Percentiles rank a stretch among this genome's conserved stretches.
Conservation (phyloP, 2,113 vertebrate genomes). For the Myrmecophaga tridactyla region DNA sequence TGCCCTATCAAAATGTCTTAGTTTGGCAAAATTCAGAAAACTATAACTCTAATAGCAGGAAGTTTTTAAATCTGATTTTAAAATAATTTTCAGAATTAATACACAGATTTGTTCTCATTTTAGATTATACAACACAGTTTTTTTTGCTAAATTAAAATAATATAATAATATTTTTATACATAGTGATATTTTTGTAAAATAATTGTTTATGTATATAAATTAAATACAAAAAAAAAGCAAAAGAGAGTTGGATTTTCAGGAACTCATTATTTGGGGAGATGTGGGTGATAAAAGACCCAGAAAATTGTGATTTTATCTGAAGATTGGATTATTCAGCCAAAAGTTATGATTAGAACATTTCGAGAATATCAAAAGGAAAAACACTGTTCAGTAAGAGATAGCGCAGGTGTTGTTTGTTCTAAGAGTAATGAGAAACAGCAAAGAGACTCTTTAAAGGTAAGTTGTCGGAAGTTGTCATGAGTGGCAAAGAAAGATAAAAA, state of each 20-base stretch:
- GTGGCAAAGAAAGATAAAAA: neutral
- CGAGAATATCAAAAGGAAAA: neutral
- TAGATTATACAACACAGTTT: neutral
- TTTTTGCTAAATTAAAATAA: neutral
- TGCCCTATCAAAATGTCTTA: neutral
- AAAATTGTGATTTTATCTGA: neutral
- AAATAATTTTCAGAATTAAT: neutral
- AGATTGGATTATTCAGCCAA: neutral
- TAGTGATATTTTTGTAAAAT: slow-evolving; percentile 9
- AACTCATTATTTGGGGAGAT: neutral
- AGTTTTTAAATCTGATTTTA: neutral
- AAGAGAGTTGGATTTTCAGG: neutral
- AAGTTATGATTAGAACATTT: neutral
- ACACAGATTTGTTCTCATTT: rapidly evolving
- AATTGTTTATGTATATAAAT: neutral
- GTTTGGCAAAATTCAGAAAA: neutral
- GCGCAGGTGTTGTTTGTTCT: neutral
- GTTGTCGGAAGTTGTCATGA: neutral
- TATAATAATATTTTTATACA: neutral
- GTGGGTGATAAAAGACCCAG: neutral
- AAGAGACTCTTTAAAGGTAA: neutral
- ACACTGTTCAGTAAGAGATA: neutral
- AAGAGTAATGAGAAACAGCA: neutral
- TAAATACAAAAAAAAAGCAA: neutral
- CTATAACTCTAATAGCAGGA: neutral